A percentile compares a stretch with the other conserved stretches of the same genome.
Conservation (phyloP, 1,140 invertebrate genomes). For the Penaeus chinensis region DNA sequence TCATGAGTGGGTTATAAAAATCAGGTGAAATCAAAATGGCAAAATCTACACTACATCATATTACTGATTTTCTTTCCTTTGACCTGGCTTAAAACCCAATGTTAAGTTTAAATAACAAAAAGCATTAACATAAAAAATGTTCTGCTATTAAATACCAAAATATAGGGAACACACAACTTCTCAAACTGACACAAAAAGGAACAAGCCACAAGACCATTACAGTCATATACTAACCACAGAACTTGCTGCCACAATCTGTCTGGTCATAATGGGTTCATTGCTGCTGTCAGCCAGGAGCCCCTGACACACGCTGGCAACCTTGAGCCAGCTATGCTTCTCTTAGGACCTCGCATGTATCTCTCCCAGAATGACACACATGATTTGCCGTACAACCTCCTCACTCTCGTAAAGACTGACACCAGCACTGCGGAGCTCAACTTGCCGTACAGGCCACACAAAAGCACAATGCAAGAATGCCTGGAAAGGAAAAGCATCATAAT, state of each 20-base stretch:
- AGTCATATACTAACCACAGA: constrained; percentile 22
- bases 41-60: too few species aligned
- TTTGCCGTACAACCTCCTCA: background rate
- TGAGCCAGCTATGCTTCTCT: background rate
- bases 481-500: background rate
- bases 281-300: constrained; percentile 12
- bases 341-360: constrained; percentile 2
- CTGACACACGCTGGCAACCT: constrained; percentile 13
- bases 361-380: background rate
- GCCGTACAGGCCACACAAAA: background rate
- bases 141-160: too few species aligned
- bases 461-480: background rate
- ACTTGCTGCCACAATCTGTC: constrained; percentile 50
- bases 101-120: too few species aligned
- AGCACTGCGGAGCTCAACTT: background rate
- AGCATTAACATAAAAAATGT: too few species aligned
- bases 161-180: too few species aligned
- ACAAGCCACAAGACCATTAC: too few species aligned
- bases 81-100: too few species aligned
- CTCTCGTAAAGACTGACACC: background rate
- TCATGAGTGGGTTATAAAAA: too few species aligned
- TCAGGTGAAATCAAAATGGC: too few species aligned
- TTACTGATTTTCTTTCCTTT: too few species aligned
- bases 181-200: too few species aligned
- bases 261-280: constrained; percentile 51